A percentile compares a stretch with the other conserved stretches of the same genome.
These are phyloP conservation scores for Galleria mellonella DNA, from an alignment of 1,140 invertebrate genomes.

Conservation along the genomic window DNA sequence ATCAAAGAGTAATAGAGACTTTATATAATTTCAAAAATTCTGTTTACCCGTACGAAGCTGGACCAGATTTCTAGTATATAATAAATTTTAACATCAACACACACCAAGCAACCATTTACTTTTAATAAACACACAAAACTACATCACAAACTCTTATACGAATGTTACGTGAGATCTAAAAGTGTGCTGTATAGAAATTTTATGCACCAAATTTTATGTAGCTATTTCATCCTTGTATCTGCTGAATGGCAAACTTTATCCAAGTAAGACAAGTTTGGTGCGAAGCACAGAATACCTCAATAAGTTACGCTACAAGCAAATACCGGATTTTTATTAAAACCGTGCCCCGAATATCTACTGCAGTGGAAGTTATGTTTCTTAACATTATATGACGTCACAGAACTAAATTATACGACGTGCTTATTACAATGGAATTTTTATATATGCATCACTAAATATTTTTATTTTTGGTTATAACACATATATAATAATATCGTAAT, in stretches of 20 bases:
- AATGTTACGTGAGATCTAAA: background rate
- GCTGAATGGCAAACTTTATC: background rate
- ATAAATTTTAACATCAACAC: too few relatives aligned
- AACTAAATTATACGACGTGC: background rate
- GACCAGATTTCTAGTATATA: too few relatives aligned
- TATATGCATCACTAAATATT: too few relatives aligned
- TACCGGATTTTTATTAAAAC: slow-evolving; percentile 21
- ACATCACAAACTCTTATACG: too few relatives aligned
- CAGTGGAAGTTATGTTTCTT: background rate
- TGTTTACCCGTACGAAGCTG: too few relatives aligned
- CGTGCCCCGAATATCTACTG: slow-evolving; percentile 13
- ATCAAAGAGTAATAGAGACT: too few relatives aligned
- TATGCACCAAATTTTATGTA: background rate
- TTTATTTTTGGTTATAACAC: too few relatives aligned
- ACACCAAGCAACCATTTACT: too few relatives aligned
- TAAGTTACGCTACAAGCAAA: slow-evolving; percentile 7
- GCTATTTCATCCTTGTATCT: background rate
- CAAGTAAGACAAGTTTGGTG: slow-evolving; percentile 2
- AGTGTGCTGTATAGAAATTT: background rate
- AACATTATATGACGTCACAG: too few relatives aligned
- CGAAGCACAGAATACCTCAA: slow-evolving; percentile 10
- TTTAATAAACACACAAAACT: too few relatives aligned
- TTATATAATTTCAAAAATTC: too few relatives aligned
- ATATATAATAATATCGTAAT: too few relatives aligned
- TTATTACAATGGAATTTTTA: background rate